phyloP scores from a whole-genome alignment of 2,113 vertebrate species.

The Hassar affinis region DNA sequence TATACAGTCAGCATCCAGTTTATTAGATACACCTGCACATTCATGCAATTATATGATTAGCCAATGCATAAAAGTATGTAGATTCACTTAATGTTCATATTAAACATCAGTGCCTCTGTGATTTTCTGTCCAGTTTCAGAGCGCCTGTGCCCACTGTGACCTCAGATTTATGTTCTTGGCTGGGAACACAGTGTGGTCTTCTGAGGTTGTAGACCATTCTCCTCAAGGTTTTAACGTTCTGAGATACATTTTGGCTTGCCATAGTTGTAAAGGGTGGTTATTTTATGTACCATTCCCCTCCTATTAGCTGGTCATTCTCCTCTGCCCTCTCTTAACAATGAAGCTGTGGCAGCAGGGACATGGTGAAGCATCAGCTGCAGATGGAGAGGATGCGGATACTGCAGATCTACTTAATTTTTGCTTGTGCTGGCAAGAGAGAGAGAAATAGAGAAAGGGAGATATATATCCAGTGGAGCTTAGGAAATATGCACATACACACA shows the following conservation, averaged over 20 bases:
- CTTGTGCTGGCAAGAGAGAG: too few species aligned
- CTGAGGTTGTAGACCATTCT: not conserved
- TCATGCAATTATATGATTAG: not conserved
- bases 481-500: too few species aligned
- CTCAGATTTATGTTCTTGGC: not conserved
- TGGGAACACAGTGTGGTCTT: not conserved
- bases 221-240: not conserved
- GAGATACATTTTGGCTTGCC: not conserved
- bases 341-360: too few species aligned
- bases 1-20: not conserved
- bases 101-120: not conserved
- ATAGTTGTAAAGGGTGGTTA: not conserved
- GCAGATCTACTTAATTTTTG: too few species aligned
- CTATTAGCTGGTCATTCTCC: not conserved
- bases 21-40: not conserved
- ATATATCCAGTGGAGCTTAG: too few species aligned
- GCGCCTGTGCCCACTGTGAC: not conserved
- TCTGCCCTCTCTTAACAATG: too few species aligned
- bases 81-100: not conserved
- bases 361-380: too few species aligned
- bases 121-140: not conserved
- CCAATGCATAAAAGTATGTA: too few species aligned
- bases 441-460: too few species aligned
- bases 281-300: not conserved
- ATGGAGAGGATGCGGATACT: too few species aligned